Evolutionary conservation across 2,797 vertebrate genomes (phyloP).

Genomic region (Cyclura pinguis): DNA sequence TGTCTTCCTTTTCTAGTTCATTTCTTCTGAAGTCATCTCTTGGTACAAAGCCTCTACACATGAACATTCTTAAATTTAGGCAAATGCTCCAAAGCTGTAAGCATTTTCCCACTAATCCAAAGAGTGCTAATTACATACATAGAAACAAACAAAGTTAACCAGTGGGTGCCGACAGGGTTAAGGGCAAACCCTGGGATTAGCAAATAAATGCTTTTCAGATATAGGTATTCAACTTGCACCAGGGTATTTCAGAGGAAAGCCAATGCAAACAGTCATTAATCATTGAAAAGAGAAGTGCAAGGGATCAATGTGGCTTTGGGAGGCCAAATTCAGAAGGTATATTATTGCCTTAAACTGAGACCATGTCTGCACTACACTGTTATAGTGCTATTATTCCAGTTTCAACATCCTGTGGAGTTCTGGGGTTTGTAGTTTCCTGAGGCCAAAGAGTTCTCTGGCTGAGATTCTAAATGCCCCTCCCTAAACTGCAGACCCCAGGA

Average conservation of each 20-base stretch:
- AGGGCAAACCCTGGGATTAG: slow-evolving; percentile 67
- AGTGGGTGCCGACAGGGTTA: slow-evolving; percentile 61
- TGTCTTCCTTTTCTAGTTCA: slow-evolving; percentile 71
- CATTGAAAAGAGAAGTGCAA: slow-evolving; percentile 44
- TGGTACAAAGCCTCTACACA: slow-evolving; percentile 33
- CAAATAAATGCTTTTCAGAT: slow-evolving; percentile 61
- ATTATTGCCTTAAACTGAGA: neutral
- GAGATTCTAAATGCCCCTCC: too few species aligned
- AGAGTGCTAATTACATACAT: slow-evolving; percentile 60
- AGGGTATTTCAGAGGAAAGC: neutral
- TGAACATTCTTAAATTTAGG: slow-evolving; percentile 64
- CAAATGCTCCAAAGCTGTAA: slow-evolving; percentile 49
- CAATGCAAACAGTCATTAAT: slow-evolving; percentile 51
- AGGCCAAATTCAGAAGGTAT: neutral
- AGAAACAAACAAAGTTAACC: slow-evolving; percentile 54
- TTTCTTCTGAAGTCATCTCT: slow-evolving; percentile 71
- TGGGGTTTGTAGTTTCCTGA: too few species aligned
- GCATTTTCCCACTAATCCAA: slow-evolving; percentile 48
- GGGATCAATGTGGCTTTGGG: neutral
- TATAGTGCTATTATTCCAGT: too few species aligned
- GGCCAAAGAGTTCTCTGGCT: too few species aligned
- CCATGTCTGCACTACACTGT: too few species aligned
- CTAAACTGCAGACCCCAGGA: too few species aligned
- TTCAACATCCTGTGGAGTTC: too few species aligned
- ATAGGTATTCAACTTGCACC: slow-evolving; percentile 37